These are phyloP conservation scores for Lasioglossum pauxillum DNA, from an alignment of 2,888 invertebrate genomes.

Conservation along the genomic window DNA sequence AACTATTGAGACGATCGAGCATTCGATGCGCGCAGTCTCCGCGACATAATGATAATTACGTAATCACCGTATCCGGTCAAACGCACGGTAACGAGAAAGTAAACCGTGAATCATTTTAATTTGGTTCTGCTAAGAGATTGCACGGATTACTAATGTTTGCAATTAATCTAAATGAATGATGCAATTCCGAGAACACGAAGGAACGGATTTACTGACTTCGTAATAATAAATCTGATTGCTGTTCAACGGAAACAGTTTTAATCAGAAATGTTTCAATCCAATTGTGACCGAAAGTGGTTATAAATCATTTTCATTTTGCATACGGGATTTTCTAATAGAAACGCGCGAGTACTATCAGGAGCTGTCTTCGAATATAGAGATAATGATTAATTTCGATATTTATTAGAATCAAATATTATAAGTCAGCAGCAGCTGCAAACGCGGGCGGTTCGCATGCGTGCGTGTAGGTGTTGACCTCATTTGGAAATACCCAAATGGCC, in stretches of 20 bases:
- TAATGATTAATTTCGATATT: conserved; percentile 30
- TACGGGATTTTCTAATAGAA: neutral
- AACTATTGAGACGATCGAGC: neutral
- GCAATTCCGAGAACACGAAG: neutral
- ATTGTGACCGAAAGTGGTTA: neutral
- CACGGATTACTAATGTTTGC: neutral
- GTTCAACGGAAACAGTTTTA: neutral
- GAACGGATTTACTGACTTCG: neutral
- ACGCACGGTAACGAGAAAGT: neutral
- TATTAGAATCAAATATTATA: conserved; percentile 41
- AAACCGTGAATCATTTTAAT: neutral
- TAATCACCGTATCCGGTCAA: neutral
- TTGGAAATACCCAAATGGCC: conserved; percentile 36
- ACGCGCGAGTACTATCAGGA: neutral
- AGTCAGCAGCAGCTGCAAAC: conserved; percentile 39
- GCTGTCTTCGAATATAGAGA: neutral
- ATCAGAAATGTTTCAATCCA: neutral
- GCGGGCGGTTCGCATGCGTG: conserved; percentile 21
- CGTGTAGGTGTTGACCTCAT: conserved; percentile 24
- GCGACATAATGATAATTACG: neutral
- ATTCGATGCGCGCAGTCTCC: neutral
- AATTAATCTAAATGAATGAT: conserved; percentile 1
- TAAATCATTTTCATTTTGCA: neutral
- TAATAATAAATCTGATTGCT: neutral
- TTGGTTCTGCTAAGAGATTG: neutral